A percentile compares a stretch with the other conserved stretches of the same genome.
phyloP scores from a whole-genome alignment of 1,140 invertebrate genomes.

The Vollenhovia emeryi region DNA sequence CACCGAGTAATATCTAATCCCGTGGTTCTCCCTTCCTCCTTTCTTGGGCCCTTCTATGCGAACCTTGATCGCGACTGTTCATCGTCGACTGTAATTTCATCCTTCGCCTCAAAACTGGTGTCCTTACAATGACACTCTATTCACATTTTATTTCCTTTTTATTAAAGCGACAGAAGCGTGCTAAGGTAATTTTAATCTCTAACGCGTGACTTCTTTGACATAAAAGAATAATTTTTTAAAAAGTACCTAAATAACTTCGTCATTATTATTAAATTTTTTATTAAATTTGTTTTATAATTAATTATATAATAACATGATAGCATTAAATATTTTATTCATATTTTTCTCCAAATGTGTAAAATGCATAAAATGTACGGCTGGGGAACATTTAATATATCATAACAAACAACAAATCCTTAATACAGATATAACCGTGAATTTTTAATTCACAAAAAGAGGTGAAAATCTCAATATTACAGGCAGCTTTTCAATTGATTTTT shows the following conservation, averaged over 20 bases:
- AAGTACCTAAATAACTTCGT: neutral
- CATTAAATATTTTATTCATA: neutral
- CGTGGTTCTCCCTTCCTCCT: slow-evolving; percentile 30
- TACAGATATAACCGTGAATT: neutral
- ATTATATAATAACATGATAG: neutral
- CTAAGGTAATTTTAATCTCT: neutral
- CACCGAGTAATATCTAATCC: slow-evolving; percentile 57
- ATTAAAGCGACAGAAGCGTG: neutral
- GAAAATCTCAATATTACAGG: neutral
- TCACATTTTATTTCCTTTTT: slow-evolving; percentile 2
- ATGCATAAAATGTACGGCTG: neutral
- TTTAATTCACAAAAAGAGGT: neutral
- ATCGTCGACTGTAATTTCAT: slow-evolving; percentile 48
- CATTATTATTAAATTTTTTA: neutral
- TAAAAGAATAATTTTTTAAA: neutral
- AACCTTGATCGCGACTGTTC: slow-evolving; percentile 39
- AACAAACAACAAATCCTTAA: neutral
- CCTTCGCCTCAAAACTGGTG: neutral
- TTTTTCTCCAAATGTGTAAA: neutral
- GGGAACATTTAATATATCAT: neutral
- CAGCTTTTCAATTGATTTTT: neutral
- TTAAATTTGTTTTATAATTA: slow-evolving; percentile 3
- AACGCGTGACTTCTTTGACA: neutral
- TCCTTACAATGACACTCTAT: neutral
- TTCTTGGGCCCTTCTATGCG: neutral